phyloP scores from a whole-genome alignment of 2,113 vertebrate species.

The Struthio camelus region DNA sequence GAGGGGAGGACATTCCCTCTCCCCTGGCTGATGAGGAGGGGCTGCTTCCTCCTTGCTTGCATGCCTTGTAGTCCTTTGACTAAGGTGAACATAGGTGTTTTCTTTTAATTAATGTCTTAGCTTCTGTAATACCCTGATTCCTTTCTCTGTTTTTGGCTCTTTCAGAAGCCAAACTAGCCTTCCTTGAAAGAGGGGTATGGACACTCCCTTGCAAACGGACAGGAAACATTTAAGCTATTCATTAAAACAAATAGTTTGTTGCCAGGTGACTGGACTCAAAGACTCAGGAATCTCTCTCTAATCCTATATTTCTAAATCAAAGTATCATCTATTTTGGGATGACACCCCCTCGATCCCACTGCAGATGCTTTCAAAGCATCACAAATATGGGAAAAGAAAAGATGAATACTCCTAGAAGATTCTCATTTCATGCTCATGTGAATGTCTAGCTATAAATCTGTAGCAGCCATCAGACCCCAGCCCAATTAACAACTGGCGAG shows the following conservation, averaged over 20 bases:
- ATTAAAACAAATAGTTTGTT: neutral
- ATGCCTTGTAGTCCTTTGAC: neutral
- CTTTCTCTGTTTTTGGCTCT: neutral
- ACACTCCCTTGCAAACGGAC: neutral
- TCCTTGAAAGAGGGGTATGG: neutral
- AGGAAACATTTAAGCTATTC: neutral
- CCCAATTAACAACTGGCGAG: neutral
- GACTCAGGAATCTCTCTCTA: neutral
- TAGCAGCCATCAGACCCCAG: neutral
- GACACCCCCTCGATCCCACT: neutral
- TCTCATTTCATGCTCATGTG: neutral
- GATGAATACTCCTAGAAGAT: neutral
- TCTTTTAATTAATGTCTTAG: neutral
- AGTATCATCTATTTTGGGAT: neutral
- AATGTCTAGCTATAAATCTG: neutral
- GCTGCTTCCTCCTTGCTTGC: neutral
- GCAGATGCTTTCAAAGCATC: neutral
- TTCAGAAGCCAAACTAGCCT: neutral
- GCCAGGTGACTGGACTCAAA: neutral
- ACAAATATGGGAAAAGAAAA: neutral
- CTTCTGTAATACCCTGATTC: neutral
- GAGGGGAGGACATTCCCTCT: neutral
- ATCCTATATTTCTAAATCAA: neutral
- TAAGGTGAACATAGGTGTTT: neutral
- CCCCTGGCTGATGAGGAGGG: rapidly evolving